These are phyloP conservation scores for Atta cephalotes DNA, from an alignment of 1,140 invertebrate genomes.

Conservation along the genomic window DNA sequence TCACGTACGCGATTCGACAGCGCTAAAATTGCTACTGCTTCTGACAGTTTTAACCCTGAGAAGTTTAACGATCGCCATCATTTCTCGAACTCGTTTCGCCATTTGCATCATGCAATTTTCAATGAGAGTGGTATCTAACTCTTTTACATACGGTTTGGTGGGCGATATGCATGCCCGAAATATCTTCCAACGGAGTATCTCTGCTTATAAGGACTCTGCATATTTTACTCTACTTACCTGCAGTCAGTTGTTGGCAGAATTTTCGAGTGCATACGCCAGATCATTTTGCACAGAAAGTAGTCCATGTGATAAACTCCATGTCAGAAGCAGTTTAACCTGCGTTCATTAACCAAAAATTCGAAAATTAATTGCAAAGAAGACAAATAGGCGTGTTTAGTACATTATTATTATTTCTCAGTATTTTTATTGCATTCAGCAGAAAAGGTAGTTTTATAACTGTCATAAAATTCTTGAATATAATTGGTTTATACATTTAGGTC, in stretches of 20 bases:
- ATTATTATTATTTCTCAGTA: background rate
- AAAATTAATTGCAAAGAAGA: background rate
- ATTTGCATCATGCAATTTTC: conserved; percentile 57
- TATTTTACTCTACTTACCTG: conserved; percentile 51
- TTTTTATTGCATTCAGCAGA: background rate
- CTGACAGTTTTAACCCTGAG: conserved; percentile 49
- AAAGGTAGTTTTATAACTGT: too few relatives aligned
- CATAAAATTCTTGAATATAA: too few relatives aligned
- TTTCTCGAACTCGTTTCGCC: conserved; percentile 19
- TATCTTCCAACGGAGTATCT: conserved; percentile 22
- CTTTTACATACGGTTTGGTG: conserved; percentile 34
- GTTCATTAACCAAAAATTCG: background rate
- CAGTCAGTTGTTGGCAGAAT: conserved; percentile 27
- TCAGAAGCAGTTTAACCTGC: conserved; percentile 38
- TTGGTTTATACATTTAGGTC: too few relatives aligned
- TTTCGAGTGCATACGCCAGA: conserved; percentile 4
- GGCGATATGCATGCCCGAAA: conserved; percentile 3
- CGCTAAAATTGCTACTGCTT: conserved; percentile 41
- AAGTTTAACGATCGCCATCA: conserved; percentile 52
- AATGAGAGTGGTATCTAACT: conserved; percentile 47
- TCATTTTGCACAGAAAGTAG: conserved; percentile 10
- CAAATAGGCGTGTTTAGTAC: background rate
- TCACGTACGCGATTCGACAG: background rate
- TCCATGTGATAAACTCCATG: conserved; percentile 16
- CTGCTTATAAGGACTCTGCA: conserved; percentile 40